Percentiles rank a stretch among this genome's conserved stretches.
These are phyloP conservation scores for Lophius americanus DNA, from an alignment of 2,797 vertebrate species.

Conservation along the genomic window DNA sequence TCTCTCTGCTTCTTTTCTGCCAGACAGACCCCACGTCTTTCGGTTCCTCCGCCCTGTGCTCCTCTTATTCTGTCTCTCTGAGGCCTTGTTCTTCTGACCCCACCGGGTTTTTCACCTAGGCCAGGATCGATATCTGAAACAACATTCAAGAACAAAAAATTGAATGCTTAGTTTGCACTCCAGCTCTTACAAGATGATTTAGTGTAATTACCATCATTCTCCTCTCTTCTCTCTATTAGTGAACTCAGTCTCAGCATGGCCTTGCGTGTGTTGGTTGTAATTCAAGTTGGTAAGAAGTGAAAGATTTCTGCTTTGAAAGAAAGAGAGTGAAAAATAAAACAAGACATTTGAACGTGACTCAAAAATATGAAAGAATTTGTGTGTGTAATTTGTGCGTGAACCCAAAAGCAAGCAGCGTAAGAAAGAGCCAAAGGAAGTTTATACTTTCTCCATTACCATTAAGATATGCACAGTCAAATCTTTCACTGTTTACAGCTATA, in stretches of 20 bases:
- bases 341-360: constrained; percentile 4
- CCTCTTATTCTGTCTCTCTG: background rate
- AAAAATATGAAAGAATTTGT: no score
- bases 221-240: background rate
- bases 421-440: background rate
- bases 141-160: constrained; percentile 8
- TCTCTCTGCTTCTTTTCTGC: constrained; percentile 19
- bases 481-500: no score
- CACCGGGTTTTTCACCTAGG: constrained; percentile 12
- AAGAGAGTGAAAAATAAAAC: constrained; percentile 4
- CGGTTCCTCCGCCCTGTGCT: background rate
- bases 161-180: background rate
- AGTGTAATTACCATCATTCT: constrained; percentile 34
- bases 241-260: constrained; percentile 39
- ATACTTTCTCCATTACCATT: no score
- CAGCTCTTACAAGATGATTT: background rate
- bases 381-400: fast-evolving
- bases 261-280: constrained; percentile 5
- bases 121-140: constrained; percentile 36
- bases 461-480: no score
- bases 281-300: background rate
- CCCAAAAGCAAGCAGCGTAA: background rate
- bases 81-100: background rate
- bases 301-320: constrained; percentile 3
- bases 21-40: background rate